Evolutionary conservation across 2,797 vertebrate species (phyloP), one percentile per base, ranked within the genome.

Genomic region (Acanthurus tractus): DNA sequence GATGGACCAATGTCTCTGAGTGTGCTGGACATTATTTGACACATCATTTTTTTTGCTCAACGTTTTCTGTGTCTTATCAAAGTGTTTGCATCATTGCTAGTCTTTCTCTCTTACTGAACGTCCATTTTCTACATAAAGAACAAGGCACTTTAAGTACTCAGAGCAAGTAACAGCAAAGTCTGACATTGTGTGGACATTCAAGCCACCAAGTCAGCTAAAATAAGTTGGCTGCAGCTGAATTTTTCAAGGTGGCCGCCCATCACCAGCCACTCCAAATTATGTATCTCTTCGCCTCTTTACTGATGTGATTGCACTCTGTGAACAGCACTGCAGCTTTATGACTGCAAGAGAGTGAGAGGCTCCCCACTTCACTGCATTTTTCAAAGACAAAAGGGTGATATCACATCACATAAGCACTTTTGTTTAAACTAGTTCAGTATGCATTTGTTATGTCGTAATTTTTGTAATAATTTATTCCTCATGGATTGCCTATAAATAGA

Each of bases 191-290:
- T n/a, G 59, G 71, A 78, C 13, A 6, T n/a, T 63, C 17, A 40
- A 61, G 61, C 50, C 42, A 63, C 49, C 14, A 9, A 65, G 22
- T 57, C 49, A 23, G 40, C 53, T 62, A 13, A 22, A 56, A 72
- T 74, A 76, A 74, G 58, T 74, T 76, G 71, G 29, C 76, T 76
- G 12, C 18, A 7, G 25, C 36, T 46, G 29, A 85, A 63, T 54
- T 83, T 81, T 86, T 76, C 81, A 88, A 89, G 83, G 88, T 89
- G 81, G 63, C 46, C 56, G 54, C 52, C 54, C 62, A 46, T 81
- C 63, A 74, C 54, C 58, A 72, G 10, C 34, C 69, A 55, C 46
- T 78, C 53, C 45, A 77, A 58, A 78, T 23, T 68, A 79, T 53
- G 55, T 48, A 20, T 23, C 74, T 82, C 7, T 70, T 4, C 58